phyloP scores from a whole-genome alignment of 2,113 vertebrate species.

The Ammodytes marinus region DNA sequence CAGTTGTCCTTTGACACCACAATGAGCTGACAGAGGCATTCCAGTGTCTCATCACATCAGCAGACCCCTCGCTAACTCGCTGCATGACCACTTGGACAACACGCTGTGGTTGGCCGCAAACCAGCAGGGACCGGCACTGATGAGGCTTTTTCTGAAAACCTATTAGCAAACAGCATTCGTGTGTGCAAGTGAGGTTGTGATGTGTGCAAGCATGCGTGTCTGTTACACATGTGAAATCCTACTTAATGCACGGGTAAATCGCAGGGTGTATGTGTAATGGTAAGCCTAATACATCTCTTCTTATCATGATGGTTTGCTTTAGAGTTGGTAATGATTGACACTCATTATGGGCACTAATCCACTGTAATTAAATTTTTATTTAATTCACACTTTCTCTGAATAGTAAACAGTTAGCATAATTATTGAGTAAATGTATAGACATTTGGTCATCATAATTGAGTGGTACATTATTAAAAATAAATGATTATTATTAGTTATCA shows the following conservation, averaged over 20 bases:
- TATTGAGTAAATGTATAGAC: too few species aligned
- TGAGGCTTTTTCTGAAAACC: conserved; percentile 23
- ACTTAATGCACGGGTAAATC: not conserved
- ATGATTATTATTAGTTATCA: not conserved
- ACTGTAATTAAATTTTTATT: not conserved
- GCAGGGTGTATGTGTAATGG: not conserved
- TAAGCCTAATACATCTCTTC: not conserved
- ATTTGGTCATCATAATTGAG: too few species aligned
- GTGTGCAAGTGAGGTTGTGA: not conserved
- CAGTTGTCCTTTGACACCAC: conserved; percentile 35
- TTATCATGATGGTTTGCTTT: not conserved
- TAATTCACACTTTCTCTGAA: not conserved
- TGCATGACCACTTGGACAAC: conserved; percentile 42
- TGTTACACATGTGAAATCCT: not conserved
- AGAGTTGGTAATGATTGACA: not conserved
- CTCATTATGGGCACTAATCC: not conserved
- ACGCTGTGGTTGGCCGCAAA: conserved; percentile 49
- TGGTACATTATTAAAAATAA: not conserved
- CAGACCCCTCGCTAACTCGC: conserved; percentile 43
- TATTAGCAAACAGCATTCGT: conserved; percentile 6
- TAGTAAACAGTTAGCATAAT: not conserved
- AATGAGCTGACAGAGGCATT: conserved; percentile 53
- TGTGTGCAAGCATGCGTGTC: not conserved
- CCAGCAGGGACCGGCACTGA: conserved; percentile 16
- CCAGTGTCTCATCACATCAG: conserved; percentile 62